phyloP scores from a whole-genome alignment of 23 tunicate genomes.

The Ascidia mentula region DNA sequence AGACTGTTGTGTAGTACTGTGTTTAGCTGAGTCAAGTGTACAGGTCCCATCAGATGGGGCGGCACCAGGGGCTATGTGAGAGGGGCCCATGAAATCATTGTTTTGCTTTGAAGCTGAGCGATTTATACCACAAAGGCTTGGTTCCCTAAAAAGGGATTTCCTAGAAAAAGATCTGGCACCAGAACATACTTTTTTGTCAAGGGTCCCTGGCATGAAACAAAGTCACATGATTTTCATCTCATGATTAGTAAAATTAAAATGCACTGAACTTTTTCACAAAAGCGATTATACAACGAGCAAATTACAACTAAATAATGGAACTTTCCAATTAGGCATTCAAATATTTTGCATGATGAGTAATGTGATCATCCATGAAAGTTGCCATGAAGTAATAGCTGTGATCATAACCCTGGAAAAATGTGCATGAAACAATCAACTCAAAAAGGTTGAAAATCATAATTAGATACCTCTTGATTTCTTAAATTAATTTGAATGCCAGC shows the following conservation, averaged over 20 bases:
- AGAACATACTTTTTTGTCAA: no score
- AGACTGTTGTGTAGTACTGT: no score
- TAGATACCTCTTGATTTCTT: constrained; percentile 66
- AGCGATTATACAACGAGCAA: background rate
- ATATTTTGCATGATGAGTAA: constrained; percentile 72
- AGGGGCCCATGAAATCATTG: no score
- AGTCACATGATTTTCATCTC: no score
- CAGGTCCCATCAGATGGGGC: no score
- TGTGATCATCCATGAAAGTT: constrained; percentile 92
- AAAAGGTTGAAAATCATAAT: background rate
- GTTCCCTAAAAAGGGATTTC: no score
- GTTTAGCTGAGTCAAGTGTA: no score
- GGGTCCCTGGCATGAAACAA: no score
- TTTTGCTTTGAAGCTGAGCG: no score
- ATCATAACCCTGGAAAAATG: constrained; percentile 72
- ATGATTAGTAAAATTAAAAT: background rate
- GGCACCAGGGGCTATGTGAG: no score
- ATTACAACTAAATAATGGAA: background rate
- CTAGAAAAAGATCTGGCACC: no score
- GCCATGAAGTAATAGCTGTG: constrained; percentile 95
- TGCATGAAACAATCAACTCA: background rate
- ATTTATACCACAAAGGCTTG: no score
- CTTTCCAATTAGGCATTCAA: background rate
- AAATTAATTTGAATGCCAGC: constrained; percentile 48
- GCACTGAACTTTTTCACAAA: background rate